Evolutionary conservation across 2,797 vertebrate species (phyloP), one percentile per base, ranked within the genome.

Genomic region (Falco rusticolus): DNA sequence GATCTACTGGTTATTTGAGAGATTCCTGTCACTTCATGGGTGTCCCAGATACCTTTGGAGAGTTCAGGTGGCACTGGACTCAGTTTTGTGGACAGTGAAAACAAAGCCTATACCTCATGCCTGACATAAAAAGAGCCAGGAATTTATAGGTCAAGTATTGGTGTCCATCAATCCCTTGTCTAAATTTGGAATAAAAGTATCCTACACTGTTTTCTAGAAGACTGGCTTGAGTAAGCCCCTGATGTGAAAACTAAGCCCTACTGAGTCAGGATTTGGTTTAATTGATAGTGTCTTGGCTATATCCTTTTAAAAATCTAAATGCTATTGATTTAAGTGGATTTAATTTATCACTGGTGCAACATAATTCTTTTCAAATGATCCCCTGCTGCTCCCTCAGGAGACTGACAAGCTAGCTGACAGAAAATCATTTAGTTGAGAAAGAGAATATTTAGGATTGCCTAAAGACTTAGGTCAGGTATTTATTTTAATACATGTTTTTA

Each of bases 351-450:
- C 92, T 90, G 69, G 86, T 89, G 87, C 83, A 97, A 94, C 48
- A 78, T 97, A 96, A 97, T 97, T 98, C 96, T 97, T 97, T 97
- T 96, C 90, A 98, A 98, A 98, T 93, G 97, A 98, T 98, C 95
- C 95, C 92, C 93, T 96, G 93, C 84, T 66, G 88, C 95, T 97
- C 90, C 95, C 95, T 95, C 91, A 95, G 87, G 93, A 97, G 81
- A 69, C 88, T 95, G 96, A 97, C 89, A 93, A 64, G 65, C 75
- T 61, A 59, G 84, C 83, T 98, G 98, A 98, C 98, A 98, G 98
- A 97, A 98, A 98, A 98, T 98, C 97, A 95, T 98, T 98, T 97
- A 94, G 90, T 47, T 72, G 93, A 96, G 96, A 98, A 97, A 97
- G 92, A 92, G 95, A 96, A 95, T 97, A 94, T 97, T 98, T 98